Evolutionary conservation across 2,113 vertebrate genomes (phyloP), one percentile per base, ranked within the genome.

Genomic region (Lichenostomus cassidix): DNA sequence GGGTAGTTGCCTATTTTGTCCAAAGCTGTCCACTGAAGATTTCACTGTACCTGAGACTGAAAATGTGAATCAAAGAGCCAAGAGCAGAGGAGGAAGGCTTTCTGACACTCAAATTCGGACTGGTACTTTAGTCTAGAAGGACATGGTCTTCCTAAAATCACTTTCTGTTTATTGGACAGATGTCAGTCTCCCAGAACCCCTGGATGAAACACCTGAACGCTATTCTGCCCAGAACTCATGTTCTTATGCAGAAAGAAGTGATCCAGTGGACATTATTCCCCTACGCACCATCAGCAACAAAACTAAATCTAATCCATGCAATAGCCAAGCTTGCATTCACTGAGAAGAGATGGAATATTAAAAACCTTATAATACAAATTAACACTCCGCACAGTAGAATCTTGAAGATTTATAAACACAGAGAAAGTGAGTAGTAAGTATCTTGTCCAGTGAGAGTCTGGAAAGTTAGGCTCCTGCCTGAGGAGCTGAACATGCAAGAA

Each of bases 371-470:
- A 81, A 55, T 7, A 29, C 5, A 87, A 67, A 65, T 31, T 70
- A 65, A 15, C 0, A 0, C 0, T 55, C 62, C 23, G 2, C 15
- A 33, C 1, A 35, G 5, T 24, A 39, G 21, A 94, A 42, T 39
- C 28, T 63, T 74, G 35, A 5, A 71, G 17, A n/a, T 39, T 80
- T 49, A 75, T 63, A 37, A 46, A 52, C 16, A 81, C 3, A 31
- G 39, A 55, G 44, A 70, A 81, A 59, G 7, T 0, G 10, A 31
- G 47, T 13, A 37, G 2, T 39, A 37, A 41, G 1, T 35, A 31
- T 42, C 11, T 58, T 24, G 15, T 37, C 11, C 59, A 88, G 23
- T 7, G 21, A 53, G 24, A 46, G 9, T 18, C 42, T 67, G 35
- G n/a, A 77, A 92, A 35, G 11, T 44, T 25, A 33, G 23, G 6